Evolutionary conservation across 2,797 vertebrate genomes (phyloP), one percentile per base, ranked within the genome.

Genomic region (Girardinus metallicus): DNA sequence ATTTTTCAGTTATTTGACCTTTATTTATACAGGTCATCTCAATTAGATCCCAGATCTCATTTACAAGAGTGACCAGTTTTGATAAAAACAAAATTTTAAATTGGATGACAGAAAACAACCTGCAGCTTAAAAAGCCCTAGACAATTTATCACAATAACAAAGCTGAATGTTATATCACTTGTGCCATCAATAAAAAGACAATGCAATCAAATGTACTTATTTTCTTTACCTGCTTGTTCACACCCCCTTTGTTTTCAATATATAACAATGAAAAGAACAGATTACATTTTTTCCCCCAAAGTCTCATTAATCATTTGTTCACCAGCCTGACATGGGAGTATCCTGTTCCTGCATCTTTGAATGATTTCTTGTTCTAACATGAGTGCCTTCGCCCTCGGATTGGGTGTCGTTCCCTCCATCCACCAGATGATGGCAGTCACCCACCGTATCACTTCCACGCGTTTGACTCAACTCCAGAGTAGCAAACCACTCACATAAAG

Each of bases 341-440:
- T 46, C 39, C 29, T 44, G 26, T 29, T 71, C 16, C 41, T 70
- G 66, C 41, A n/a, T 44, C 26, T 41, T 13, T 43, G 66, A 29
- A 72, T 72, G 68, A 29, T 13, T 31, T 72, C 26, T 9, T 72
- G 26, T n/a, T 12, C 43, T 8, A 46, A 44, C 41, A 29, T 46
- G 43, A 72, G 16, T 44, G 41, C 13, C 13, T 29, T 46, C 29
- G n/a, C 68, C n/a, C 1, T 46, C n/a, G 0, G 68, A 36, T 46
- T 29, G 4, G 73, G 1, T 79, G 90, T 72, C 73, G 78, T 86
- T 85, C 12, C 12, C 1, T 0, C 1, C 36, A 10, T 44, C 78
- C 11, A n/a, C 93, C 93, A 94, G 89, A 83, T 44, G 92, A 81
- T 87, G 93, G 92, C 90, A 93, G 89, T 60, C 55, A 71, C 46